phyloP scores from a whole-genome alignment of 2,797 vertebrate species.

The Cuniculus paca region DNA sequence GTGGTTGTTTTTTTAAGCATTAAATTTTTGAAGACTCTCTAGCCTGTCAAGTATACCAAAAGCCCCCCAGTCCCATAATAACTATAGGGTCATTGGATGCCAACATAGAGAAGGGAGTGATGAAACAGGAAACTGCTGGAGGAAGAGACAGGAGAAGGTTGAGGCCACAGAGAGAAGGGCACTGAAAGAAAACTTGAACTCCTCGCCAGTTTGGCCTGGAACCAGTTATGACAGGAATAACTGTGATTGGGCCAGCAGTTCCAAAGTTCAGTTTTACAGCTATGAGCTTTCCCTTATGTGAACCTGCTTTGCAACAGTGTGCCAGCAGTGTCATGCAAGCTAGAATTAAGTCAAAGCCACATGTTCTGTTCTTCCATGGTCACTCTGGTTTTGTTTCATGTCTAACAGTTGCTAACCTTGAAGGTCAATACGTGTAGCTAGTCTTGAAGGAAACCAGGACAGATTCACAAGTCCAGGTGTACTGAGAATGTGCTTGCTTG shows the following conservation, averaged over 20 bases:
- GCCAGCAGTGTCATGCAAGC: background rate
- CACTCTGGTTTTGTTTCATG: background rate
- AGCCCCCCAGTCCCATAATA: background rate
- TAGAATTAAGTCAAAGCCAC: background rate
- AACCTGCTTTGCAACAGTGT: slow-evolving; percentile 10
- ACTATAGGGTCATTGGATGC: background rate
- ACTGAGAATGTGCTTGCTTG: background rate
- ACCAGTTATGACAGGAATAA: background rate
- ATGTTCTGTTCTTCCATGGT: background rate
- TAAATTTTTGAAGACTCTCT: background rate
- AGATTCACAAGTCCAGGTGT: background rate
- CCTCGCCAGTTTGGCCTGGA: background rate
- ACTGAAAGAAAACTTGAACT: background rate
- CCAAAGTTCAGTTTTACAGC: background rate
- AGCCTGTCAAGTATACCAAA: background rate
- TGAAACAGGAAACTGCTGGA: background rate
- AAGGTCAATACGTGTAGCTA: background rate
- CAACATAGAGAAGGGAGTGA: background rate
- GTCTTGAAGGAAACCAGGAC: background rate
- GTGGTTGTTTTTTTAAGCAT: background rate
- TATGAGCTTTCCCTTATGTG: background rate
- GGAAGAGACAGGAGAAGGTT: background rate
- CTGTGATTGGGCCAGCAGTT: background rate
- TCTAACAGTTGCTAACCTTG: background rate
- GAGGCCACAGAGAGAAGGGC: background rate